These are phyloP conservation scores for Anthophora plumipes DNA, from an alignment of 2,888 invertebrate species.

Conservation along the genomic window DNA sequence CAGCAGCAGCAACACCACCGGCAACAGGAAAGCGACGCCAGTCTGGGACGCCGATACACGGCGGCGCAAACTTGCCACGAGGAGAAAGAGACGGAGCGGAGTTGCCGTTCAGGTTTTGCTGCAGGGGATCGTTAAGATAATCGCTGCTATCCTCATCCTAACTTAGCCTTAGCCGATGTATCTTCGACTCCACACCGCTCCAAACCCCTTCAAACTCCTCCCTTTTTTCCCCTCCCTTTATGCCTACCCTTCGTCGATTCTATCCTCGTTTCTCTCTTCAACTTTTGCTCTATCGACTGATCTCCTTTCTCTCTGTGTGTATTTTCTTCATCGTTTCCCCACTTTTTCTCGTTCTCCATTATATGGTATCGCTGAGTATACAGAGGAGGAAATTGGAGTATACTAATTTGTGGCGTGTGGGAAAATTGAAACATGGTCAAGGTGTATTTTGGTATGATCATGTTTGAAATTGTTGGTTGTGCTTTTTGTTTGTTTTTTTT, in stretches of 20 bases:
- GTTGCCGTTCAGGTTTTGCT: conserved; percentile 84
- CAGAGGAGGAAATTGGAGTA: conserved; percentile 3
- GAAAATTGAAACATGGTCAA: background rate
- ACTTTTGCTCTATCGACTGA: conserved; percentile 3
- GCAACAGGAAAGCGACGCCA: conserved; percentile 49
- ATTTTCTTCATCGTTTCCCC: conserved; percentile 5
- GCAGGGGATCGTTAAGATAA: conserved; percentile 84
- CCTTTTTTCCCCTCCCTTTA: background rate
- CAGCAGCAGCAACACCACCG: conserved; percentile 58
- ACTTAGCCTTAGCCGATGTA: conserved; percentile 79
- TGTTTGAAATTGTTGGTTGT: too few species aligned
- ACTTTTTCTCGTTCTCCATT: conserved; percentile 5
- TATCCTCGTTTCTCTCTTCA: background rate
- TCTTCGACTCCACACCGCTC: conserved; percentile 64
- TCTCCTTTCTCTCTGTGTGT: too few species aligned
- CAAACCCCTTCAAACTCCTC: conserved; percentile 46
- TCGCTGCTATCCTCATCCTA: conserved; percentile 84
- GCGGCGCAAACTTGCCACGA: conserved; percentile 42
- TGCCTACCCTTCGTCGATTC: conserved; percentile 10
- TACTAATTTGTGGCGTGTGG: conserved; percentile 3
- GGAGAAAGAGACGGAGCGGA: conserved; percentile 75
- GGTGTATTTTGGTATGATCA: background rate
- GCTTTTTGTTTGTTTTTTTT: background rate
- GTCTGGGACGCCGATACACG: conserved; percentile 34
- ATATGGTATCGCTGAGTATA: background rate